Conservation (phyloP, 2,888 invertebrate species). For the Lasioglossum zephyrum region DNA sequence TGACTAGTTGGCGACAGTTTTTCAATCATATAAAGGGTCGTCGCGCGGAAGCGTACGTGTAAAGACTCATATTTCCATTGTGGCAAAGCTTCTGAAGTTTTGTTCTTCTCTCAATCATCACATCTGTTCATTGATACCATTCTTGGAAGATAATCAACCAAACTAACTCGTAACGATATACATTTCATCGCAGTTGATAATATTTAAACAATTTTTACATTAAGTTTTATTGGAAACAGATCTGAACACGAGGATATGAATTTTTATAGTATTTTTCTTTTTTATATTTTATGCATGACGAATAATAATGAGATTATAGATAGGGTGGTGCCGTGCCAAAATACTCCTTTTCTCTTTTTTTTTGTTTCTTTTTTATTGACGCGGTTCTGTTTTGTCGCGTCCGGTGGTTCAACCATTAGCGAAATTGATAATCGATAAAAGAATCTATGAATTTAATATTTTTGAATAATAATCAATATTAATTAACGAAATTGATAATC, state of each 20-base stretch:
- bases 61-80: constrained; percentile 46
- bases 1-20: constrained; percentile 96
- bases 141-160: constrained; percentile 36
- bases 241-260: constrained; percentile 23
- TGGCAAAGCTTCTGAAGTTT: constrained; percentile 37
- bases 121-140: constrained; percentile 21
- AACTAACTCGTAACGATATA: constrained; percentile 9
- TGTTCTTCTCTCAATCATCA: constrained; percentile 33
- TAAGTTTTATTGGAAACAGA: constrained; percentile 18
- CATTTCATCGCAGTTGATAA: constrained; percentile 23
- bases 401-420: no score
- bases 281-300: constrained; percentile 44
- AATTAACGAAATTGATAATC: no score
- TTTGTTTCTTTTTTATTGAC: constrained; percentile 45
- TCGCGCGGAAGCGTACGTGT: constrained; percentile 88
- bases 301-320: constrained; percentile 39
- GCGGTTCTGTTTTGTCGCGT: constrained; percentile 13
- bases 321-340: constrained; percentile 69
- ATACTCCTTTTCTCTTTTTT: constrained; percentile 47
- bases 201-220: constrained; percentile 1
- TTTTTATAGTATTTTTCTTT: constrained; percentile 34
- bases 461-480: no score
- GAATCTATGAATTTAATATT: no score
- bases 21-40: constrained; percentile 91
- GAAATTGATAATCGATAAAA: no score